Percentiles rank a stretch among this genome's conserved stretches.
phyloP scores from a whole-genome alignment of 1,140 invertebrate genomes.

The Caenorhabditis inopinata region DNA sequence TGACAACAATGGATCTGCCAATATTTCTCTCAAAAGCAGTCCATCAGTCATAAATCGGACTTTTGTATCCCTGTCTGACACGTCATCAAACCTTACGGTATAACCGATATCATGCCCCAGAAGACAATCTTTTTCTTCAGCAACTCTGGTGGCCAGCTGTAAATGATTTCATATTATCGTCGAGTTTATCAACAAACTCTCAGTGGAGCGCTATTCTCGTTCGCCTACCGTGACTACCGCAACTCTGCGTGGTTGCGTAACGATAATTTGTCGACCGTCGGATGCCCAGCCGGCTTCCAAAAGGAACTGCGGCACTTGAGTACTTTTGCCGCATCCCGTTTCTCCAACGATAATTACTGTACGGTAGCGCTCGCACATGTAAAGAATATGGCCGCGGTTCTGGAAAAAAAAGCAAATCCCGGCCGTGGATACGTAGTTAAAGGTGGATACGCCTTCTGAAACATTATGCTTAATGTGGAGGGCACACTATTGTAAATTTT shows the following conservation, averaged over 20 bases:
- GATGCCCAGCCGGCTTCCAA: slow-evolving; percentile 81
- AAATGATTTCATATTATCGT: slow-evolving; percentile 27
- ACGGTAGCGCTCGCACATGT: slow-evolving; percentile 80
- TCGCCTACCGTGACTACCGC: slow-evolving; percentile 77
- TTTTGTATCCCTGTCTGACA: slow-evolving; percentile 73
- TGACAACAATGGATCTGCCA: slow-evolving; percentile 82
- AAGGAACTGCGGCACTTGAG: slow-evolving; percentile 82
- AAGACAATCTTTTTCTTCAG: slow-evolving; percentile 80
- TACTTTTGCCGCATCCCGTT: slow-evolving; percentile 94
- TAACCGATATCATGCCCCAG: slow-evolving; percentile 87
- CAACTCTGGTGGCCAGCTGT: slow-evolving; percentile 81
- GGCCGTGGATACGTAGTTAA: not conserved
- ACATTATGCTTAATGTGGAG: too few relatives aligned
- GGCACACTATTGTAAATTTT: too few relatives aligned
- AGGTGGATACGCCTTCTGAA: too few relatives aligned
- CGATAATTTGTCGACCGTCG: slow-evolving; percentile 74
- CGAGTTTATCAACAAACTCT: not conserved
- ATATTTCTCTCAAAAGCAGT: slow-evolving; percentile 87
- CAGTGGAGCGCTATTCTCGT: not conserved
- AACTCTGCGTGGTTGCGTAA: slow-evolving; percentile 87
- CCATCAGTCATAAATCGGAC: slow-evolving; percentile 89
- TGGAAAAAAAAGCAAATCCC: slow-evolving; percentile 31
- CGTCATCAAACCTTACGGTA: slow-evolving; percentile 85
- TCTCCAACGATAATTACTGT: slow-evolving; percentile 87
- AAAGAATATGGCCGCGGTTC: slow-evolving; percentile 61